A percentile compares a stretch with the other conserved stretches of the same genome.
These are phyloP conservation scores for Diorhabda carinulata DNA, from an alignment of 1,140 invertebrate species.

Conservation along the genomic window DNA sequence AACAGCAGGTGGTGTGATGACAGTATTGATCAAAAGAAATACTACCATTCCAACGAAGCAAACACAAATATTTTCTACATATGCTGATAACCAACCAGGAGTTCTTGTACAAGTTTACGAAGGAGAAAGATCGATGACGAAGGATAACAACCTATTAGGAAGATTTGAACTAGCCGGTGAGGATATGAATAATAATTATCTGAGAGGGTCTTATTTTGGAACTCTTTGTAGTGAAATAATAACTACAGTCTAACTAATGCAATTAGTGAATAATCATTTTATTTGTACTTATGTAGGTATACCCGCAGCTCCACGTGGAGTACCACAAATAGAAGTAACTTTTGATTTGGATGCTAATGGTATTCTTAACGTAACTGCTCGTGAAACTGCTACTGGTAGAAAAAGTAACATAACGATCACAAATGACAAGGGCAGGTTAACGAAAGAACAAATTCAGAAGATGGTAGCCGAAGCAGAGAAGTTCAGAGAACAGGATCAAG, in stretches of 20 bases:
- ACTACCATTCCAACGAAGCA: slow-evolving; percentile 56
- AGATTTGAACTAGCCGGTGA: slow-evolving; percentile 60
- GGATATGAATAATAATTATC: too few relatives aligned
- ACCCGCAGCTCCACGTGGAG: slow-evolving; percentile 55
- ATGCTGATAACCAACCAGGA: slow-evolving; percentile 51
- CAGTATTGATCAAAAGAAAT: slow-evolving; percentile 52
- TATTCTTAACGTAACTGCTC: slow-evolving; percentile 59
- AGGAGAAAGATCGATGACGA: slow-evolving; percentile 64
- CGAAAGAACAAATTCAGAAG: slow-evolving; percentile 47
- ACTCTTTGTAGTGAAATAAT: neutral
- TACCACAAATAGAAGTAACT: slow-evolving; percentile 44
- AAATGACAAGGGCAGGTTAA: slow-evolving; percentile 49
- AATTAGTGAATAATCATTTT: neutral
- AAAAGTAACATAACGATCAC: slow-evolving; percentile 50
- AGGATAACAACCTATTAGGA: slow-evolving; percentile 67
- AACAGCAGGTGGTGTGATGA: slow-evolving; percentile 48
- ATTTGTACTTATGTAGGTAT: slow-evolving; percentile 46
- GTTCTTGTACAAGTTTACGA: slow-evolving; percentile 59
- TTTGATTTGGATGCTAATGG: slow-evolving; percentile 57
- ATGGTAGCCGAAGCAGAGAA: slow-evolving; percentile 62
- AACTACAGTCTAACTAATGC: neutral
- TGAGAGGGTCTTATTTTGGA: neutral
- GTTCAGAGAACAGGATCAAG: slow-evolving; percentile 54
- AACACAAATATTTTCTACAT: slow-evolving; percentile 50
- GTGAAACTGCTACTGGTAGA: slow-evolving; percentile 53